phyloP scores from a whole-genome alignment of 1,140 invertebrate genomes.

The Drosophila simulans region DNA sequence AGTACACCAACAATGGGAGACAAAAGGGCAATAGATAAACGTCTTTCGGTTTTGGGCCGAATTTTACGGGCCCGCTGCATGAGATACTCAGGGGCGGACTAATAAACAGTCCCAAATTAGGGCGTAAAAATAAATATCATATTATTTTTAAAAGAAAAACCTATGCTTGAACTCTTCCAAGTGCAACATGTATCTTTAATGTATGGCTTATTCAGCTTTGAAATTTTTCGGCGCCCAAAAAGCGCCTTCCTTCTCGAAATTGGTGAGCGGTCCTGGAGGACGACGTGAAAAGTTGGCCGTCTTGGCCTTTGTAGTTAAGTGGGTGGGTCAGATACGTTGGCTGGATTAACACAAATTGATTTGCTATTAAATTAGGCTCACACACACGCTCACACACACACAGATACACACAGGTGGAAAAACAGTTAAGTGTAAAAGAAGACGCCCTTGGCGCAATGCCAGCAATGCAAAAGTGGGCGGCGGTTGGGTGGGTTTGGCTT shows the following conservation, averaged over 20 bases:
- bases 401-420: conserved; percentile 56
- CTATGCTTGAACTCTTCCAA: too few relatives aligned
- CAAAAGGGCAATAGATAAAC: conserved; percentile 65
- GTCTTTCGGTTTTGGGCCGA: conserved; percentile 50
- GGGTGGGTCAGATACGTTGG: conserved; percentile 65
- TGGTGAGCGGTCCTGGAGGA: not conserved
- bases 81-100: conserved; percentile 50
- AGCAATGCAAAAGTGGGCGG: conserved; percentile 37
- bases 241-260: not conserved
- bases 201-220: not conserved
- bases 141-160: not conserved
- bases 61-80: conserved; percentile 58
- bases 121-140: not conserved
- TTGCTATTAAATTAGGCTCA: conserved; percentile 78
- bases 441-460: conserved; percentile 69
- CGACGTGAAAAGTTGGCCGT: conserved; percentile 2
- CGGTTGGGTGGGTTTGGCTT: not conserved
- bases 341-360: conserved; percentile 81
- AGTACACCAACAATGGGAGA: conserved; percentile 17
- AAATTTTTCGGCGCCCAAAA: not conserved
- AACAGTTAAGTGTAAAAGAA: conserved; percentile 83
- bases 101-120: not conserved
- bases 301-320: conserved; percentile 53
- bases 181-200: not conserved
- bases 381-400: conserved; percentile 24